Percentiles rank a stretch among this genome's conserved stretches.
These are phyloP conservation scores for Crambe crambe DNA, from an alignment of 37 sponge, comb jelly and placozoan species.

Conservation along the genomic window DNA sequence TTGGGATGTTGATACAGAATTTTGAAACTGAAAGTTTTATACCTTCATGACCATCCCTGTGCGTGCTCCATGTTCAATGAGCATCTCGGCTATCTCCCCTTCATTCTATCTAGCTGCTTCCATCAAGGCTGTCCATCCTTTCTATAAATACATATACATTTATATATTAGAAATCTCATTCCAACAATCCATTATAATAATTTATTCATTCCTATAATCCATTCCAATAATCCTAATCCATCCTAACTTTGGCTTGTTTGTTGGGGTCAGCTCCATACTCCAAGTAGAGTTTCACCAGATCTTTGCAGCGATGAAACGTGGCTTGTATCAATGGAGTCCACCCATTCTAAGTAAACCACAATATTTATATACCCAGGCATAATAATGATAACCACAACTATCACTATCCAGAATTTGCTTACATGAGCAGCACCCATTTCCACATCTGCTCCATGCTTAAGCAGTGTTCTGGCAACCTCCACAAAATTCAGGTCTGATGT, in stretches of 20 bases:
- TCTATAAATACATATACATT: background rate
- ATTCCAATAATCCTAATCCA: background rate
- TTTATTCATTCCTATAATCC: too few species aligned
- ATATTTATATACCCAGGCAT: too few species aligned
- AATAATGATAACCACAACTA: too few species aligned
- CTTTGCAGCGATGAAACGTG: background rate
- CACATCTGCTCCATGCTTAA: conserved; percentile 19
- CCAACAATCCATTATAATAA: too few species aligned
- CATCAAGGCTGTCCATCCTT: conserved; percentile 38
- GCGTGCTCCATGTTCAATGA: conserved; percentile 11
- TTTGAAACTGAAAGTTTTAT: too few species aligned
- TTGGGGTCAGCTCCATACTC: conserved; percentile 15
- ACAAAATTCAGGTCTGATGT: background rate
- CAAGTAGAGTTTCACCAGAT: conserved; percentile 10
- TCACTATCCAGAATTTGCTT: too few species aligned
- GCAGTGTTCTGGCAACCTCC: conserved; percentile 3
- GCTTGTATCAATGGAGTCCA: conserved; percentile 11
- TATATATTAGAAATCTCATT: background rate
- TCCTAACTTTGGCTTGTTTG: conserved; percentile 14
- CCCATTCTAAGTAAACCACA: conserved; percentile 7
- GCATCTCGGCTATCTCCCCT: conserved; percentile 1
- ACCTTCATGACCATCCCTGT: background rate
- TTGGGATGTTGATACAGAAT: background rate
- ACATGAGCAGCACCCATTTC: background rate
- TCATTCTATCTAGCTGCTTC: background rate